Conservation (phyloP, 2,797 vertebrate species). For the Sebastiscus tertius region DNA sequence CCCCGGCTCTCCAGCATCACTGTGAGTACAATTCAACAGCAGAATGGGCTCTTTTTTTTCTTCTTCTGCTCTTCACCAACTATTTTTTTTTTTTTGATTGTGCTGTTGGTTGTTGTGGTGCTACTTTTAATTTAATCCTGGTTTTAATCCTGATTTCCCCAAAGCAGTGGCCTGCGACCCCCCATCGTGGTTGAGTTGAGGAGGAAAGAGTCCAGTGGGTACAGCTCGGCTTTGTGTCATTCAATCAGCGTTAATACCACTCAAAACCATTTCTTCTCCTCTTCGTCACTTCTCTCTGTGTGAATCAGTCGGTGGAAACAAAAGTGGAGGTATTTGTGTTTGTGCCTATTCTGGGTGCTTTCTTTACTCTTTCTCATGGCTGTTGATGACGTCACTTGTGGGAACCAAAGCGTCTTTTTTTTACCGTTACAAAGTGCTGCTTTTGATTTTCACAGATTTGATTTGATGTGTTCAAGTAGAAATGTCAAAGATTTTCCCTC, state of each 20-base stretch:
- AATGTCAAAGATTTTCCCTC: conserved; percentile 26
- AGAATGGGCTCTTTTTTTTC: conserved; percentile 15
- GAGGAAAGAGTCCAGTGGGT: conserved; percentile 28
- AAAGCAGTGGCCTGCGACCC: conserved; percentile 50
- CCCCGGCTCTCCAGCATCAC: conserved; percentile 20
- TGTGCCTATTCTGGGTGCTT: conserved; percentile 1
- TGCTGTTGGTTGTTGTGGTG: conserved; percentile 24
- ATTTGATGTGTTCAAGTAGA: conserved; percentile 29
- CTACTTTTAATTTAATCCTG: conserved; percentile 59
- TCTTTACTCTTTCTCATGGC: conserved; percentile 5
- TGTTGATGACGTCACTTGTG: conserved; percentile 6
- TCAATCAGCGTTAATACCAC: conserved; percentile 42
- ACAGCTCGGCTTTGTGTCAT: conserved; percentile 40
- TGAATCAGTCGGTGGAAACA: conserved; percentile 32
- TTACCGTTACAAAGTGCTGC: neutral
- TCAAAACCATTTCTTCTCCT: conserved; percentile 10
- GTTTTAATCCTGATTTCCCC: conserved; percentile 59
- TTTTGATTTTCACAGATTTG: conserved; percentile 41
- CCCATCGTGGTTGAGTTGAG: conserved; percentile 33
- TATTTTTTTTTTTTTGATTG: conserved; percentile 24
- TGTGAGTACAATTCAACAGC: conserved; percentile 19
- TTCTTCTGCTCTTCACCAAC: conserved; percentile 13
- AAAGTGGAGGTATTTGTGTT: conserved; percentile 37
- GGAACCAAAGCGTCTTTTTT: neutral
- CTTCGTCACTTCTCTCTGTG: neutral